A percentile compares a stretch with the other conserved stretches of the same genome.
Evolutionary conservation across 2,888 invertebrate species (phyloP).

Genomic region (Microplitis manilae): DNA sequence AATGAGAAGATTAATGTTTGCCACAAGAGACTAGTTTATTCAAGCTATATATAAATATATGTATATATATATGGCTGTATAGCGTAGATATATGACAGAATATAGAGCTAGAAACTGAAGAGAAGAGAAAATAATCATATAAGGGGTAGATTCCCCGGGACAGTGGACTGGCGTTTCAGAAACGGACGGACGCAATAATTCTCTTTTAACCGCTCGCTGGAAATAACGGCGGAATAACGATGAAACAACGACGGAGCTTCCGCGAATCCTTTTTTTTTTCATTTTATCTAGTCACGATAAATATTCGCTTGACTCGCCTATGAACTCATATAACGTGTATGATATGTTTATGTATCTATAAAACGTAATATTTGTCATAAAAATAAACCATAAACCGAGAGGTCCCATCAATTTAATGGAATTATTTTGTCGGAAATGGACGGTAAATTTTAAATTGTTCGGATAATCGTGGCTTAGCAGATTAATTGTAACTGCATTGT

Average conservation of each 20-base stretch:
- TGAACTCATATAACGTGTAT: conserved; percentile 16
- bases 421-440: background rate
- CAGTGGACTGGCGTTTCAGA: conserved; percentile 39
- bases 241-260: conserved; percentile 62
- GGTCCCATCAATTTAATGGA: background rate
- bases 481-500: conserved; percentile 70
- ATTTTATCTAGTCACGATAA: conserved; percentile 26
- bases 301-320: conserved; percentile 37
- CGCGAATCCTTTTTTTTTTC: conserved; percentile 44
- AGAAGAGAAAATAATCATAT: conserved; percentile 24
- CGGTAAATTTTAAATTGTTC: background rate
- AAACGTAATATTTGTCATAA: conserved; percentile 18
- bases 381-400: conserved; percentile 12
- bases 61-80: background rate
- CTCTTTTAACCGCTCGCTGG: conserved; percentile 59
- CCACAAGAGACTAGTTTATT: conserved; percentile 18
- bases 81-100: background rate
- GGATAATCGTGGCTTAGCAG: conserved; percentile 53
- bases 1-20: conserved; percentile 10
- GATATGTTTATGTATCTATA: conserved; percentile 6
- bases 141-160: conserved; percentile 33
- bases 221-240: conserved; percentile 62
- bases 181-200: conserved; percentile 58
- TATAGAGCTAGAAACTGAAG: conserved; percentile 8
- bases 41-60: background rate